phyloP scores from a whole-genome alignment of 1,140 invertebrate genomes.

The Venturia canescens region DNA sequence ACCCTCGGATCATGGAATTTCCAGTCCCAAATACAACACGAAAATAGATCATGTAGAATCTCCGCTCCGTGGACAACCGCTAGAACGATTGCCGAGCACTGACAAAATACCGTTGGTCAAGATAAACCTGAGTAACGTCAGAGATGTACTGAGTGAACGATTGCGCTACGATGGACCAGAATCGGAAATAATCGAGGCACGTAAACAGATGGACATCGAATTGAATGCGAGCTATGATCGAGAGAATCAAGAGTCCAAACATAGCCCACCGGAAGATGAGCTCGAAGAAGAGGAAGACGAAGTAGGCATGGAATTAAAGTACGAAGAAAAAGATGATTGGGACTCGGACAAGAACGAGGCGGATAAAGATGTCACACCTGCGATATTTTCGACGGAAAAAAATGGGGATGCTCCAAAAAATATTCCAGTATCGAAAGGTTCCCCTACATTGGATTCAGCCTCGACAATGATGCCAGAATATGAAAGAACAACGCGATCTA shows the following conservation, averaged over 20 bases:
- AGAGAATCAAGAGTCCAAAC: slow-evolving; percentile 19
- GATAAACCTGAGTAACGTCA: slow-evolving; percentile 31
- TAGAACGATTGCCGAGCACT: neutral
- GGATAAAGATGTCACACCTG: slow-evolving; percentile 61
- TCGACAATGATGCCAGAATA: slow-evolving; percentile 27
- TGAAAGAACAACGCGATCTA: neutral
- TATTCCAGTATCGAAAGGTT: neutral
- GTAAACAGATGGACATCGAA: neutral
- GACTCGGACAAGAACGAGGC: slow-evolving; percentile 3
- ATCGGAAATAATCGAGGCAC: neutral
- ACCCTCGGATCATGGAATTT: neutral
- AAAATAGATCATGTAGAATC: neutral
- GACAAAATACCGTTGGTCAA: slow-evolving; percentile 32
- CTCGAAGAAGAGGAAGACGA: slow-evolving; percentile 47
- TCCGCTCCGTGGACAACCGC: neutral
- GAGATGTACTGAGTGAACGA: slow-evolving; percentile 16
- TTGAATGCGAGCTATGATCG: neutral
- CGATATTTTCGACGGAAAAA: slow-evolving; percentile 44
- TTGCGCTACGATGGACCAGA: neutral
- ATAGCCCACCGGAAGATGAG: slow-evolving; percentile 39
- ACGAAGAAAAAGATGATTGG: slow-evolving; percentile 27
- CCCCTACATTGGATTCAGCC: neutral
- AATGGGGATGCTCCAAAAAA: neutral
- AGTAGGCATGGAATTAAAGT: slow-evolving; percentile 33
- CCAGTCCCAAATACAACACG: neutral